Evolutionary conservation across 2,113 vertebrate genomes (phyloP).

Genomic region (Cyprinodon variegatus): DNA sequence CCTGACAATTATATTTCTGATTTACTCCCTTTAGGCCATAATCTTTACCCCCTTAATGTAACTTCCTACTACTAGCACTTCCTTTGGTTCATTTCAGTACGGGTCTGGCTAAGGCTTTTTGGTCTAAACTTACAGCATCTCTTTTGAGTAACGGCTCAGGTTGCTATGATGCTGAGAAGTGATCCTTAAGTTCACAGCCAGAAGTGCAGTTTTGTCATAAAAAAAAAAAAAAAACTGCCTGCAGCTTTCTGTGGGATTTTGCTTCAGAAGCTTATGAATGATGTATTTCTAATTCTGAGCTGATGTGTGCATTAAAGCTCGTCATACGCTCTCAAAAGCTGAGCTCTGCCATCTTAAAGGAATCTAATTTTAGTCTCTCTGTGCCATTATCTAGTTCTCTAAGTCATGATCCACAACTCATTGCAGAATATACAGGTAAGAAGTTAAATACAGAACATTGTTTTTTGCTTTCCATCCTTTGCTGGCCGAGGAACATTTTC

Average conservation of each 20-base stretch:
- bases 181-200: not conserved
- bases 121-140: conserved; percentile 45
- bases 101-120: conserved; percentile 1
- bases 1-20: conserved; percentile 44
- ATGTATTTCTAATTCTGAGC: not conserved
- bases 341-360: too few relatives aligned
- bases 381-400: too few relatives aligned
- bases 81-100: conserved; percentile 42
- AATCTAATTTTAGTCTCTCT: too few relatives aligned
- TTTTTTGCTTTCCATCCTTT: too few relatives aligned
- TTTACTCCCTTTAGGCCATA: conserved; percentile 33
- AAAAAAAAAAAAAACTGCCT: conserved; percentile 37
- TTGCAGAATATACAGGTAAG: too few relatives aligned
- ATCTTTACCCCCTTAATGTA: conserved; percentile 15
- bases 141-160: conserved; percentile 13
- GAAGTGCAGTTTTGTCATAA: conserved; percentile 30
- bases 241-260: conserved; percentile 31
- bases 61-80: conserved; percentile 30
- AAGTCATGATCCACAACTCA: too few relatives aligned
- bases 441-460: too few relatives aligned
- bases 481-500: too few relatives aligned
- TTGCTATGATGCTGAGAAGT: conserved; percentile 4
- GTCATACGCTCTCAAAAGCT: too few relatives aligned
- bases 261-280: not conserved
- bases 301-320: not conserved